Evolutionary conservation across 2,113 vertebrate genomes (phyloP), one percentile per base, ranked within the genome.

Genomic region (Calidris pygmaea): DNA sequence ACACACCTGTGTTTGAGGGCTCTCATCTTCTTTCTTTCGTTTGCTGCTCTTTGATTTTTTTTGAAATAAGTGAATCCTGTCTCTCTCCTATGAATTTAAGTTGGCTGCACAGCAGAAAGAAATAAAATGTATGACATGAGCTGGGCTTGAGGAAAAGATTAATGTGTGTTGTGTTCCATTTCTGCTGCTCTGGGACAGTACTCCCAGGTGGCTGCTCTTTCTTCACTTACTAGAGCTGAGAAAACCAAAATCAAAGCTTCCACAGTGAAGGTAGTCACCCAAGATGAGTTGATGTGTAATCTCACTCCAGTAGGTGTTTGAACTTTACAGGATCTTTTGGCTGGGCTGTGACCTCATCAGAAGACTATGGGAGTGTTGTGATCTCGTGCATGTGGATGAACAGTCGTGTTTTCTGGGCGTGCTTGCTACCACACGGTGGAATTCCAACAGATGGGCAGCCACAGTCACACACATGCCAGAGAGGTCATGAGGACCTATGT

Each of bases 371-470:
- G 94, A 93, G 86, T 55, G 85, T 34, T 70, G 55, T 94, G 87
- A 73, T 93, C 87, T 68, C 56, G 1, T 74, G 55, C 95, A 37
- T 84, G 65, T 65, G 80, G 72, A 74, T 93, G 95, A 89, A 24
- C 90, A 84, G 85, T 71, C 56, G 1, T 62, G 60, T 77, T 34
- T 71, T 72, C 39, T 91, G 75, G 45, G 76, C 82, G 32, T 3
- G 30, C 79, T 92, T 87, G 68, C 93, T 86, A 67, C 74, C 83
- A 60, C 83, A 71, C 67, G 43, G 60, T 23, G 55, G 90, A 93
- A 96, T 96, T 81, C 78, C 90, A 85, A 70, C 90, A 94, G 92
- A 79, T 93, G 96, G 92, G 73, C 90, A 95, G 80, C 85, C 65
- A 18, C 35, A 67, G 79, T 58, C 88, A 81, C 12, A 9, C 18